Percentiles rank a stretch among this genome's conserved stretches.
These are phyloP conservation scores for Drosophila bocqueti DNA, from an alignment of 1,140 invertebrate genomes.

Conservation along the genomic window DNA sequence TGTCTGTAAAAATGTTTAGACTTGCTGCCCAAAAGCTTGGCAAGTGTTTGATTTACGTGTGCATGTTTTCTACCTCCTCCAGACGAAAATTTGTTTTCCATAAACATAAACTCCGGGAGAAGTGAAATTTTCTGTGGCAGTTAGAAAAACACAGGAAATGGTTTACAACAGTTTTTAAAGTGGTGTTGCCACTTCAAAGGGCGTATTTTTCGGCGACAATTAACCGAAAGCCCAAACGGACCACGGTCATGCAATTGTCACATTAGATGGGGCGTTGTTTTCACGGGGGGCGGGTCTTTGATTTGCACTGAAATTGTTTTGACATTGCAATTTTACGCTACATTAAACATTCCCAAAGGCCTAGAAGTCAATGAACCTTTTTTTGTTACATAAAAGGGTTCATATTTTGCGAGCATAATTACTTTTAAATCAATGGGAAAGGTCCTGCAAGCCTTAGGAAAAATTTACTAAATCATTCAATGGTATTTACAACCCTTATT, in stretches of 20 bases:
- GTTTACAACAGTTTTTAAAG: slow-evolving; percentile 60
- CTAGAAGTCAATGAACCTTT: slow-evolving; percentile 47
- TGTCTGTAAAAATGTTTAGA: slow-evolving; percentile 84
- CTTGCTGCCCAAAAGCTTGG: slow-evolving; percentile 58
- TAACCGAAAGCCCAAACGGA: slow-evolving; percentile 60
- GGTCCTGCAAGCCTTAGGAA: neutral
- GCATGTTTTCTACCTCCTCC: slow-evolving; percentile 3
- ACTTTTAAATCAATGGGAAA: slow-evolving; percentile 11
- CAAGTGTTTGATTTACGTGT: slow-evolving; percentile 73
- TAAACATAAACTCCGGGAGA: slow-evolving; percentile 57
- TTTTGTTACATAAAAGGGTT: slow-evolving; percentile 5
- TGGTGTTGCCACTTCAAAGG: slow-evolving; percentile 59
- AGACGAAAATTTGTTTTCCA: slow-evolving; percentile 62
- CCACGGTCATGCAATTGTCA: slow-evolving; percentile 65
- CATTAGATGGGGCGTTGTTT: slow-evolving; percentile 58
- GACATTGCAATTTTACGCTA: slow-evolving; percentile 73
- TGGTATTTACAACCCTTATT: neutral
- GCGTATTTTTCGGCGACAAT: slow-evolving; percentile 65
- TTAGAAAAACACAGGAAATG: slow-evolving; percentile 72
- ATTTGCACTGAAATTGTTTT: slow-evolving; percentile 59
- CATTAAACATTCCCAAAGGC: slow-evolving; percentile 59
- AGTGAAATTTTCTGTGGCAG: slow-evolving; percentile 51
- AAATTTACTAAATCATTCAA: neutral
- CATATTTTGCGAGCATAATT: neutral
- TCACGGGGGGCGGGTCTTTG: slow-evolving; percentile 11